Evolutionary conservation across 2,888 invertebrate genomes (phyloP), one percentile per base, ranked within the genome.

Genomic region (Macrosoma leucophasiata): DNA sequence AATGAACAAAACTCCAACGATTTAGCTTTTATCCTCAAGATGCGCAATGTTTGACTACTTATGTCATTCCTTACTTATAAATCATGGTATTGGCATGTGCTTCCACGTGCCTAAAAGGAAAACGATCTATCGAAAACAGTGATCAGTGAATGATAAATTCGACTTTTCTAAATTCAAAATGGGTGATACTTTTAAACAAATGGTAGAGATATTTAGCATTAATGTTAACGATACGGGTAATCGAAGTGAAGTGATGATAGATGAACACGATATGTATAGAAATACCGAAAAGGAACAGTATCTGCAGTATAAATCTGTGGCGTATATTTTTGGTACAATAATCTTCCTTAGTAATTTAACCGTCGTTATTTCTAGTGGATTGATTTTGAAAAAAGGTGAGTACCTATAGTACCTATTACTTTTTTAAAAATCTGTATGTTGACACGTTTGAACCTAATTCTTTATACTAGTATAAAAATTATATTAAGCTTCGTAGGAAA

Each of bases 331-430:
- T 25, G 89, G 87, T 4, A 62, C 71, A 2, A 49, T 89, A 9
- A 87, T 89, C 23, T 85, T 89, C 30, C 43, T 87, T 13, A 72
- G 87, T 36, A 90, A 90, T 63, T 59, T 88, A 15, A 77, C 84
- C 4, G 88, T 89, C n/a, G 88, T 89, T 8, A 65, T 89, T 33
- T 89, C 90, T n/a, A 89, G 89, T 60, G 89, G 88, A 31, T 66
- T 90, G 2, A 86, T 89, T 48, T 67, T 90, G 13, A 87, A 76
- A 58, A 87, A 86, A 81, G 88, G 89, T 89, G 72, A 58, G 57
- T 44, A 7, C 2, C 23, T 21, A n/a, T n/a, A n/a, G n/a, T n/a
- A n/a, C n/a, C n/a, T n/a, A n/a, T n/a, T n/a, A n/a, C n/a, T n/a
- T n/a, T n/a, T n/a, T n/a, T n/a, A n/a, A n/a, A n/a, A n/a, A n/a